Conservation (phyloP, 2,797 vertebrate species). For the Hydrophis major region DNA sequence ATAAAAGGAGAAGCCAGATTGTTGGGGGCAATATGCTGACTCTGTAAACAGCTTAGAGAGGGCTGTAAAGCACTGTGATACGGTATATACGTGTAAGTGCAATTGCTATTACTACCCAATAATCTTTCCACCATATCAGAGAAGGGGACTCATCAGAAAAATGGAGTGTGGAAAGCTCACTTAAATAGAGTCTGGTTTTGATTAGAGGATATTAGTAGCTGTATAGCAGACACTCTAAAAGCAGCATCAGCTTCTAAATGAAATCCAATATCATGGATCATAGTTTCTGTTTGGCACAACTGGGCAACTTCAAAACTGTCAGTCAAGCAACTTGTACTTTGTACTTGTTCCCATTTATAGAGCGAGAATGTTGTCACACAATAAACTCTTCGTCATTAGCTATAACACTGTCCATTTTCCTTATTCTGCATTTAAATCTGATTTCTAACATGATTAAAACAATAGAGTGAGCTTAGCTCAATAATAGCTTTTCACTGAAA, state of each 20-base stretch:
- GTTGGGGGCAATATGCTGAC: no score
- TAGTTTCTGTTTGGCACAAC: rapidly evolving
- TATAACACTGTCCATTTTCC: neutral
- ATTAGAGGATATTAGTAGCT: neutral
- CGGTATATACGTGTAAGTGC: no score
- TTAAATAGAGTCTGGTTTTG: neutral
- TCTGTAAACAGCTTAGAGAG: no score
- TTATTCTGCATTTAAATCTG: conserved; percentile 36
- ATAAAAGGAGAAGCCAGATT: no score
- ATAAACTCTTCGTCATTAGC: conserved; percentile 43
- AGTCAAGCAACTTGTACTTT: neutral
- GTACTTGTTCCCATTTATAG: conserved; percentile 44
- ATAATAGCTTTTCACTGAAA: conserved; percentile 42
- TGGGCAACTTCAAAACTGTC: neutral
- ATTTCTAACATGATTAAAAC: conserved; percentile 36
- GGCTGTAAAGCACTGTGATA: no score
- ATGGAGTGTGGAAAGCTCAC: neutral
- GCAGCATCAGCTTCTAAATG: neutral
- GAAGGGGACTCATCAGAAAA: neutral
- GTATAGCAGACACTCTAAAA: neutral
- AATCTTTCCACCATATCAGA: neutral
- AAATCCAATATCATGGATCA: neutral
- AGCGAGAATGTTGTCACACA: conserved; percentile 47
- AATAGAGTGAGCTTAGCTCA: conserved; percentile 11
- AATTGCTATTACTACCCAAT: no score